Base-by-base conservation (phyloP, 2,113 vertebrate genomes). In the Dromaius novaehollandiae region DNA sequence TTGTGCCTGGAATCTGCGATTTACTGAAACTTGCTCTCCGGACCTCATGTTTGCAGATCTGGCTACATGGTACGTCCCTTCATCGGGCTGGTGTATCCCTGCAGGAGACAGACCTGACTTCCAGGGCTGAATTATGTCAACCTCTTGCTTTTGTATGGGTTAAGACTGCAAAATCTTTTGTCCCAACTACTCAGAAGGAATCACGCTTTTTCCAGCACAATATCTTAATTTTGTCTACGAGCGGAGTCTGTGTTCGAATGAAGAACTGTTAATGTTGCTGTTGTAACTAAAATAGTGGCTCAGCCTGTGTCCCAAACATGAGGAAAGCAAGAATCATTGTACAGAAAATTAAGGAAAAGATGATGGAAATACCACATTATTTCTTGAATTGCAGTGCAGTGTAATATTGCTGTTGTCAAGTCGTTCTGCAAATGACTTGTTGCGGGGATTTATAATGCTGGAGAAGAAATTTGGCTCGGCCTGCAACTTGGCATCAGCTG, bases 361-460 rank as follows among this genome's bases (percentile, higher is more conserved):
- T 96, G 84, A 96, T 76, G 70, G 77, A 96, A 82, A 61, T 79
- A 82, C 3, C 28, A 30, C 25, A 30, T 61, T 82, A 46, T 79
- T 64, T 82, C 96, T 80, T 92, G n/a, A 95, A 90, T 97, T 95
- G 83, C 34, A 92, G 34, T 60, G 78, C 89, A 88, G 76, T 61
- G 61, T 68, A 93, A 79, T 34, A 48, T 71, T 95, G 48, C 71
- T 95, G 51, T 91, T 92, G 83, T 94, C 92, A 94, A 68, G 48
- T 88, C 50, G 13, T 77, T 93, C 79, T 86, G 73, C 73, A 92
- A 78, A 69, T 12, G 58, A 21, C 50, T 84, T 75, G 50, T 90
- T 82, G 78, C 36, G 61, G 56, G 82, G 77, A 81, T 95, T 96
- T 94, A 8, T 28, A 86, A 68, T 74, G 61, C 65, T 50, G 25